Conservation (phyloP, 2,113 vertebrate genomes). For the Phoenicopterus ruber region DNA sequence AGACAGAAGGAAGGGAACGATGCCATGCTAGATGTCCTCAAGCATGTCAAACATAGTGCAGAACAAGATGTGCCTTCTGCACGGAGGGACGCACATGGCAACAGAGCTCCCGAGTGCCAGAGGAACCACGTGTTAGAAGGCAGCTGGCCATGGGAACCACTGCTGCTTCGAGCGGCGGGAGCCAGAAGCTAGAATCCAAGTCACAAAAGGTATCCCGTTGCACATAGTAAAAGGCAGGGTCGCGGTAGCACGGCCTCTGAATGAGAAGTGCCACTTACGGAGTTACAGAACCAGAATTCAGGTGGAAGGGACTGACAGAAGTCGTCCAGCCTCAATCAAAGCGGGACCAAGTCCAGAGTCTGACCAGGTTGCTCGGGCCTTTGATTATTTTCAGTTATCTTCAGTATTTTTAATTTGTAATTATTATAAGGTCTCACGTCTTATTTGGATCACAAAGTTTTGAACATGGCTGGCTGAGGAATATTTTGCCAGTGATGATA, state of each 20-base stretch:
- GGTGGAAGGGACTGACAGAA: not conserved
- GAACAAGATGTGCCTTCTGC: not conserved
- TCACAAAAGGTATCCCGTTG: not conserved
- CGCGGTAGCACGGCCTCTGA: not conserved
- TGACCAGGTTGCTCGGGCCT: not conserved
- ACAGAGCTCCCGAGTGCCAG: not conserved
- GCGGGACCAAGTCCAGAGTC: not conserved
- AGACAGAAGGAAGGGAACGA: not conserved
- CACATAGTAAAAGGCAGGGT: not conserved
- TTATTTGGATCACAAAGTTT: not conserved
- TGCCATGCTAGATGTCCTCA: not conserved
- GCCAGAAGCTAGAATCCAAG: not conserved
- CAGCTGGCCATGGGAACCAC: not conserved
- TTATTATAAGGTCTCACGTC: not conserved
- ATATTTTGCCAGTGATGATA: not conserved
- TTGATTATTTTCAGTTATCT: not conserved
- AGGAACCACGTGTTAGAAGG: not conserved
- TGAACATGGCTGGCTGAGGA: not conserved
- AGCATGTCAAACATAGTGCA: not conserved
- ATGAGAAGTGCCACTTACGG: not conserved
- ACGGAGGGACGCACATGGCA: not conserved
- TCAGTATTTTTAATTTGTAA: not conserved
- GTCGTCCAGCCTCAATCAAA: not conserved
- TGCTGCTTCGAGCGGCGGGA: not conserved
- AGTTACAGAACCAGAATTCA: not conserved